These are phyloP conservation scores for Plecturocebus donacophilus DNA, from an alignment of 2,113 vertebrate species.

Conservation along the genomic window DNA sequence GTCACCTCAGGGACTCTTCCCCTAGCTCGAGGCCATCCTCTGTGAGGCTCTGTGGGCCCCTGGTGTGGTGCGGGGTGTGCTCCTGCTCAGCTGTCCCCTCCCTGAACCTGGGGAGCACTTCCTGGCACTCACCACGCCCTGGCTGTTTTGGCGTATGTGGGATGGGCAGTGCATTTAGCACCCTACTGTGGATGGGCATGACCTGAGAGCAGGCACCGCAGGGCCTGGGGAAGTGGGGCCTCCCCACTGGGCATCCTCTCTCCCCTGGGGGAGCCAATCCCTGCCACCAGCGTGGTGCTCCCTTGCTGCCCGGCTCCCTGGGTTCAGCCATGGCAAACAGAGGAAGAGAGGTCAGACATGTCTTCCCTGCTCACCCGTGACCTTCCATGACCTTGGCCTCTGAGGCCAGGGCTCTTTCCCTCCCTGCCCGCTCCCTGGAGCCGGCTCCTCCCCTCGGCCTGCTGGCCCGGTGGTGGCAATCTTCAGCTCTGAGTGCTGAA, in stretches of 20 bases:
- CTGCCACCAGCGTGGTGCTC: not conserved
- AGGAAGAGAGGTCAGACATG: not conserved
- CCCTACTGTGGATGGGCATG: too few relatives aligned
- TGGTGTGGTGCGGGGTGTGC: too few relatives aligned
- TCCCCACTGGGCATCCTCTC: not conserved
- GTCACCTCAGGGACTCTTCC: not conserved
- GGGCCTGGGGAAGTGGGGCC: too few relatives aligned
- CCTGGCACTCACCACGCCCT: too few relatives aligned
- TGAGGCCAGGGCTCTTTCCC: not conserved
- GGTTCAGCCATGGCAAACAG: not conserved
- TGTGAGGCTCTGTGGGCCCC: too few relatives aligned
- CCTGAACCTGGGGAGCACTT: not conserved
- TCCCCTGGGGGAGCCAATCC: not conserved
- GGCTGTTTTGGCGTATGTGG: not conserved
- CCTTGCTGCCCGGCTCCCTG: not conserved
- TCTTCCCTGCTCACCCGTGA: not conserved
- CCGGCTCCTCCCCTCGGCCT: not conserved
- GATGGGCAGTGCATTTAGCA: too few relatives aligned
- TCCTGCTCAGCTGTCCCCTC: not conserved
- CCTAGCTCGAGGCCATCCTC: not conserved
- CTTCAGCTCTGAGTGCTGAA: too few relatives aligned
- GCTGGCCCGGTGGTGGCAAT: too few relatives aligned
- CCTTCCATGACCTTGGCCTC: not conserved
- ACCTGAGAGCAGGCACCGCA: not conserved
- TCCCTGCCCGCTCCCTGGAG: not conserved